A percentile compares a stretch with the other conserved stretches of the same genome.
Evolutionary conservation across 1,140 invertebrate genomes (phyloP).

Genomic region (Eulimnadia texana): DNA sequence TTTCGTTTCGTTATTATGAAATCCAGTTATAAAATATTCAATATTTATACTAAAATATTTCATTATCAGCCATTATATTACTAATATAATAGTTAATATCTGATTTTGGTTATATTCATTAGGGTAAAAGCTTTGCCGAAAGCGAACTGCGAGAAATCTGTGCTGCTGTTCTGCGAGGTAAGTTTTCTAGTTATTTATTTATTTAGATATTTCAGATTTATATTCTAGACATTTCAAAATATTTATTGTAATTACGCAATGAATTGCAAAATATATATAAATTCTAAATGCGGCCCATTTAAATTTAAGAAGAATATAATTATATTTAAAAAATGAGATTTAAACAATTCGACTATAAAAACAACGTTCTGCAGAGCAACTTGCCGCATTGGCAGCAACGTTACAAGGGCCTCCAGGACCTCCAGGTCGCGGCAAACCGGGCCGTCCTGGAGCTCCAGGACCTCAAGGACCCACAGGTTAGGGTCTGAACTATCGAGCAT

Average conservation of each 20-base stretch:
- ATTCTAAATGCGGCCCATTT: neutral
- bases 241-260: neutral
- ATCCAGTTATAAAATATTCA: neutral
- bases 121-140: conserved; percentile 35
- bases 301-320: neutral
- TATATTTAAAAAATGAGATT: neutral
- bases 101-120: neutral
- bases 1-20: neutral
- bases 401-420: conserved; percentile 44
- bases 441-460: conserved; percentile 42
- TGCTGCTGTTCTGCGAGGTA: conserved; percentile 37
- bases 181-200: conserved; percentile 2
- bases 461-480: conserved; percentile 44
- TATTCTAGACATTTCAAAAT: too few relatives aligned
- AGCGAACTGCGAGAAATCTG: conserved; percentile 39
- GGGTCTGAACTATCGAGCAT: conserved; percentile 10
- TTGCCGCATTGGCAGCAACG: conserved; percentile 40
- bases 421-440: conserved; percentile 40
- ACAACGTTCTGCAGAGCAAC: conserved; percentile 35
- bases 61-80: neutral
- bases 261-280: neutral
- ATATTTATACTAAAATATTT: neutral
- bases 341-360: neutral
- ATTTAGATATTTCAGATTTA: neutral
- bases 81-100: neutral